phyloP scores from a whole-genome alignment of 2,888 invertebrate species.

The Corbicula japonica region DNA sequence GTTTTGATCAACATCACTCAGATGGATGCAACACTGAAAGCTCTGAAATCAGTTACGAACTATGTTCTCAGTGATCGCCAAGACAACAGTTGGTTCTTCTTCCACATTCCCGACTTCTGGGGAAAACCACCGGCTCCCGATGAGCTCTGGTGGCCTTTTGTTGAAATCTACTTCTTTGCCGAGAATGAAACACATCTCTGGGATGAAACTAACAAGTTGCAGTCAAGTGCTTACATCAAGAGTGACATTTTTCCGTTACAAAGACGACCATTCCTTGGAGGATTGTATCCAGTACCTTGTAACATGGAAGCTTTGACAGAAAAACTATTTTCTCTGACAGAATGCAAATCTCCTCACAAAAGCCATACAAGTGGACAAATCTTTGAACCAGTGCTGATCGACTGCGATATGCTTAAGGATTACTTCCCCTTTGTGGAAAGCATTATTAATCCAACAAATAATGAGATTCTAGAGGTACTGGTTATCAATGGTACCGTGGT shows the following conservation, averaged over 20 bases:
- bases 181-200: conserved; percentile 25
- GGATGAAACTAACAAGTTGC: neutral
- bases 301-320: conserved; percentile 12
- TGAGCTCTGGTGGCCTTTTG: conserved; percentile 23
- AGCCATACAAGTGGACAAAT: neutral
- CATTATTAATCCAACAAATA: neutral
- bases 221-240: neutral
- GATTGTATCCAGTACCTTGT: conserved; percentile 15
- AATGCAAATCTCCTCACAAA: neutral
- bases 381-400: neutral
- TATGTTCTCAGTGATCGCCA: neutral
- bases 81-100: neutral
- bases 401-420: neutral
- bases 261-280: conserved; percentile 6
- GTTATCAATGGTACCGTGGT: conserved; percentile 8
- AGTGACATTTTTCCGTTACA: conserved; percentile 12
- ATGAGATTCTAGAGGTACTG: neutral
- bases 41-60: neutral
- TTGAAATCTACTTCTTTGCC: conserved; percentile 18
- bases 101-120: conserved; percentile 1
- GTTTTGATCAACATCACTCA: conserved; percentile 1
- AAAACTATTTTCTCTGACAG: conserved; percentile 5
- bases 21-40: neutral
- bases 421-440: conserved; percentile 21
- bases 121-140: neutral